phyloP scores from a whole-genome alignment of 2,797 vertebrate species.

The Dermochelys coriacea region DNA sequence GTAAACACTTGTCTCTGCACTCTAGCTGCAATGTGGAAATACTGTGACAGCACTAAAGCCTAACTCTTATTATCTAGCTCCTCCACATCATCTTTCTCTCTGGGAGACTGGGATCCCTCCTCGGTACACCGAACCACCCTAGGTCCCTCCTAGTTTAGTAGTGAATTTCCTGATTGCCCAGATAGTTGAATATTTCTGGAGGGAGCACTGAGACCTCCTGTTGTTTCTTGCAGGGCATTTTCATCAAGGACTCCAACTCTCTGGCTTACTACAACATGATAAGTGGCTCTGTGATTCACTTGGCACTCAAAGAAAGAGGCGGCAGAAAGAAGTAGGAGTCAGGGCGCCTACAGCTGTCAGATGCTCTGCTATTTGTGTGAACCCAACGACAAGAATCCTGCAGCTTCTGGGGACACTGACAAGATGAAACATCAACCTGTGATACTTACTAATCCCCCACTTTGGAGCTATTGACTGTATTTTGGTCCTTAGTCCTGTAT shows the following conservation, averaged over 20 bases:
- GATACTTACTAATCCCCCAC: background rate
- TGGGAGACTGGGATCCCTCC: background rate
- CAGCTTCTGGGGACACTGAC: background rate
- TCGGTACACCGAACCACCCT: background rate
- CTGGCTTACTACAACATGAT: constrained; percentile 99
- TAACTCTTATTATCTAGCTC: background rate
- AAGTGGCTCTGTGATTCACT: constrained; percentile 93
- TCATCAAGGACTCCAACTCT: constrained; percentile 99
- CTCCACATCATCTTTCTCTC: rapidly evolving
- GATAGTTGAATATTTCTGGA: rapidly evolving
- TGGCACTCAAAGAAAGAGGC: constrained; percentile 98
- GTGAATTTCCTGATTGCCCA: background rate
- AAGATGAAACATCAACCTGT: background rate
- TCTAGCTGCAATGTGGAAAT: background rate
- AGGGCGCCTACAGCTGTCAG: rapidly evolving
- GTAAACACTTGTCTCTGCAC: background rate
- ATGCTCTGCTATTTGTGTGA: rapidly evolving
- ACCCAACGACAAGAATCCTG: background rate
- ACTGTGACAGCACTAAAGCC: background rate
- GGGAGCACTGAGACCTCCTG: background rate
- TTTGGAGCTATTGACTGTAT: background rate
- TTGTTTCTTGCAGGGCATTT: constrained; percentile 91
- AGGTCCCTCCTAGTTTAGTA: background rate
- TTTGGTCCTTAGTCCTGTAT: background rate
- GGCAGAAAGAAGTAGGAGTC: constrained; percentile 93